These are phyloP conservation scores for Actias luna DNA, from an alignment of 2,888 invertebrate genomes.

Conservation along the genomic window DNA sequence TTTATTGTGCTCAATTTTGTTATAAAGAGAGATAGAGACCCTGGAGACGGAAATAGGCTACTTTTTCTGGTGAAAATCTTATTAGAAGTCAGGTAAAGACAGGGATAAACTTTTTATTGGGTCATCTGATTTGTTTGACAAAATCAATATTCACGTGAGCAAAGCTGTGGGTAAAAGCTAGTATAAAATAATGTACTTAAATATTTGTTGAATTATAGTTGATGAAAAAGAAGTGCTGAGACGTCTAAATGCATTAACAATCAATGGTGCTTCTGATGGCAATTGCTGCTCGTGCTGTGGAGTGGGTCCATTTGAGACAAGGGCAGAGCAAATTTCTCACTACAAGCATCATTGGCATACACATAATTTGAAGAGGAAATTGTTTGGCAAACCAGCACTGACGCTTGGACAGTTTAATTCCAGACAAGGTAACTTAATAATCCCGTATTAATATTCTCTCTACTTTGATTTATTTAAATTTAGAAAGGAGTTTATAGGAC, in stretches of 20 bases:
- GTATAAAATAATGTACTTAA: background rate
- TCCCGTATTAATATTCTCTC: too few relatives aligned
- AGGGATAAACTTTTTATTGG: too few relatives aligned
- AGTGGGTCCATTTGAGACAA: constrained; percentile 80
- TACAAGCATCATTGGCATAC: constrained; percentile 93
- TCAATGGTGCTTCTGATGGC: constrained; percentile 60
- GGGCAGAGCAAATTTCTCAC: constrained; percentile 86
- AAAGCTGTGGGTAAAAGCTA: background rate
- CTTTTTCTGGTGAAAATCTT: too few relatives aligned
- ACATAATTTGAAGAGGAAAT: constrained; percentile 88
- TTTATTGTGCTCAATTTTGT: too few relatives aligned
- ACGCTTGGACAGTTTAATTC: constrained; percentile 66
- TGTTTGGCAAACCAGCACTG: constrained; percentile 78
- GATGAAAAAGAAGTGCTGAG: constrained; percentile 74
- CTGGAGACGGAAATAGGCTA: too few relatives aligned
- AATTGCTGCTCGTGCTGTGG: constrained; percentile 73
- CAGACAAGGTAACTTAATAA: constrained; percentile 61
- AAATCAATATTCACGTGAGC: too few relatives aligned
- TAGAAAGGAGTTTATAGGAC: too few relatives aligned
- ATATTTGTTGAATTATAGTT: constrained; percentile 40
- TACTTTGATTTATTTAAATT: too few relatives aligned
- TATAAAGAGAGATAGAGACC: too few relatives aligned
- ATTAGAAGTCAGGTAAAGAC: too few relatives aligned
- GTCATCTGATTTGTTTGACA: too few relatives aligned
- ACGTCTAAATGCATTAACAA: constrained; percentile 63